Percentiles rank a stretch among this genome's conserved stretches.
phyloP scores from a whole-genome alignment of 2,797 vertebrate genomes.

The Etheostoma perlongum region DNA sequence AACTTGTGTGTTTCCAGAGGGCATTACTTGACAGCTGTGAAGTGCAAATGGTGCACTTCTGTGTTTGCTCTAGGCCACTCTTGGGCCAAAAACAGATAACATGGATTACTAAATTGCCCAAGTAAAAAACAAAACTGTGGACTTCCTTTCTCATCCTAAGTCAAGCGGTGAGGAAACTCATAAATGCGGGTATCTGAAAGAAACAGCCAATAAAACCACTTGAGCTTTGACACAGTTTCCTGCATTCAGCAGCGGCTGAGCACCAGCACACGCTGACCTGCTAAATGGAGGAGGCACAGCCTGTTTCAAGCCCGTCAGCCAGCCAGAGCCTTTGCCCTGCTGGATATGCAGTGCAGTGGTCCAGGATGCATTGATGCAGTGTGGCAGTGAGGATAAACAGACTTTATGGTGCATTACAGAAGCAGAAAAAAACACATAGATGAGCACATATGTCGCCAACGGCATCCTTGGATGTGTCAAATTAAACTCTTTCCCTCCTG shows the following conservation, averaged over 20 bases:
- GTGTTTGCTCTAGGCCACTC: constrained; percentile 27
- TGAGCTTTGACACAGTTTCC: constrained; percentile 78
- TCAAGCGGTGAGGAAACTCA: constrained; percentile 60
- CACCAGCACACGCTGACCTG: constrained; percentile 64
- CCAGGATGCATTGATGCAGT: constrained; percentile 62
- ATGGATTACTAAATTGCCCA: constrained; percentile 24
- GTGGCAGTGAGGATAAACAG: constrained; percentile 77
- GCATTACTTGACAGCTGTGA: constrained; percentile 42
- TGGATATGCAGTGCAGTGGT: constrained; percentile 59
- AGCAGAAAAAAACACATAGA: constrained; percentile 54
- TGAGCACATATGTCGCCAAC: constrained; percentile 41
- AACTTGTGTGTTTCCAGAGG: constrained; percentile 6
- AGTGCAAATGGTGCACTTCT: constrained; percentile 26
- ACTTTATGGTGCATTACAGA: constrained; percentile 81
- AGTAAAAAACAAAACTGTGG: constrained; percentile 29
- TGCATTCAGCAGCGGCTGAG: constrained; percentile 59
- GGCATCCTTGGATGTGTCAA: constrained; percentile 64
- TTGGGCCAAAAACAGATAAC: constrained; percentile 34
- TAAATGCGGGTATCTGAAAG: constrained; percentile 70
- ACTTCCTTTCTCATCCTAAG: constrained; percentile 63
- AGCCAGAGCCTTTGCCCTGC: constrained; percentile 40
- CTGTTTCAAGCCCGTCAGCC: constrained; percentile 66
- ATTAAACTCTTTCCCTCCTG: constrained; percentile 75
- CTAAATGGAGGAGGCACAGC: constrained; percentile 56
- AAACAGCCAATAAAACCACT: constrained; percentile 76